Evolutionary conservation across 2,113 vertebrate species (phyloP), one percentile per base, ranked within the genome.

Genomic region (Toxostoma redivivum): DNA sequence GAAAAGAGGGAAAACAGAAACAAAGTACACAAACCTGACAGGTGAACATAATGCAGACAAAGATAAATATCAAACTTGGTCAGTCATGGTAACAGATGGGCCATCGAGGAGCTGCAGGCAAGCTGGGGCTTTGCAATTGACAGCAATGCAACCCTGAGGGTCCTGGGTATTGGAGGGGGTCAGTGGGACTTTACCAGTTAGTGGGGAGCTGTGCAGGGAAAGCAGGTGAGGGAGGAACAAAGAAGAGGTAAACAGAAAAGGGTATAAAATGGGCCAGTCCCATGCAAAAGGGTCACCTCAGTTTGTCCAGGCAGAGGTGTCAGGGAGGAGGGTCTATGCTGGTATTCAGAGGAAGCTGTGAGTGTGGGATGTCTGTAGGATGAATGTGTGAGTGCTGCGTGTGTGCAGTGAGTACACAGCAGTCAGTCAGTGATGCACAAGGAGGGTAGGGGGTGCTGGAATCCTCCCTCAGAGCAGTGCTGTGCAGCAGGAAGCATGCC

Each of bases 401-500:
- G 9, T 12, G 3, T 71, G 24, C 28, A 45, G 24, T 0, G 1
- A 65, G 18, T 12, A 61, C 3, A 5, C 31, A 50, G 35, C 3
- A 13, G 22, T 0, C 1, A 50, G 14, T 2, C 1, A 6, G 12
- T 10, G 38, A 35, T 21, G 13, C 2, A 2, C 1, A 2, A 35
- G 15, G 12, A 1, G 1, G 10, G 9, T 60, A 27, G 79, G 20
- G 4, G 5, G 1, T 17, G 2, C 10, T 3, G 1, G 40, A 22
- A 37, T 47, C 20, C 0, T 1, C 17, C 18, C 0, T 1, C 20
- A 37, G 4, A 73, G 28, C 2, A 5, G 6, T 38, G 18, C 9
- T 2, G 0, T 5, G 24, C 1, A 0, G 15, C 31, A 45, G 25
- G 9, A 9, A 10, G 3, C 2, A 1, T 47, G 27, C 7, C 1